Base-by-base conservation (phyloP, 2,888 invertebrate species). In the Teinopalpus imperialis region DNA sequence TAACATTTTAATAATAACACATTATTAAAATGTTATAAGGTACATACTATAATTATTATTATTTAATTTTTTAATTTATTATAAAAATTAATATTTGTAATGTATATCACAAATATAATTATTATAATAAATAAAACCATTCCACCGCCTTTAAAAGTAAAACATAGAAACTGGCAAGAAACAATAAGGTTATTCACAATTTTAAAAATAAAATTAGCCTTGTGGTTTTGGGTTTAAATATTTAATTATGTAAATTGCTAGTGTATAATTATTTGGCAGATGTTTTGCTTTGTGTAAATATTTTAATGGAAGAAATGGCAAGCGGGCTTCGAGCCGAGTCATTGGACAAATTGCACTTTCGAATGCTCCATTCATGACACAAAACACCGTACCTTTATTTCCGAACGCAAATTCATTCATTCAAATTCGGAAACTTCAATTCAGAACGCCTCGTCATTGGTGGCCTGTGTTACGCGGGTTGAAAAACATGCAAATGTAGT, bases 391-490 rank as follows among this genome's bases (percentile, higher is more conserved):
- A 56, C 60, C 55, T 63, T 57, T 59, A 59, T 66, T 67, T 65
- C 59, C 57, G 62, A 72, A 70, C 61, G 56, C 58, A 61, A 69
- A 71, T 66, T 66, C 74, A 73, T 75, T 73, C 73, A 77, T 80
- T 74, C 68, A 59, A 69, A 76, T 74, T 70, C 57, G 53, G 48
- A 70, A 74, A 70, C 65, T 73, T 67, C 66, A 74, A 78, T 75
- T 66, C 61, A 65, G 74, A 80, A 68, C 67, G 82, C 81, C 48
- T 53, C 55, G 80, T 82, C 81, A 82, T 74, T 65, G 59, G 56
- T 63, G 56, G 54, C 61, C 64, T 60, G 56, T 56, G 60, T 63
- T 68, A 63, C 61, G 57, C 61, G 34, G 44, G 54, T 52, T 57
- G 49, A 57, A 40, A 43, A 27, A 27, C 20, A 57, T 56, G 49